These are phyloP conservation scores for Scleropages formosus DNA, from an alignment of 2,797 vertebrate species.

Conservation along the genomic window DNA sequence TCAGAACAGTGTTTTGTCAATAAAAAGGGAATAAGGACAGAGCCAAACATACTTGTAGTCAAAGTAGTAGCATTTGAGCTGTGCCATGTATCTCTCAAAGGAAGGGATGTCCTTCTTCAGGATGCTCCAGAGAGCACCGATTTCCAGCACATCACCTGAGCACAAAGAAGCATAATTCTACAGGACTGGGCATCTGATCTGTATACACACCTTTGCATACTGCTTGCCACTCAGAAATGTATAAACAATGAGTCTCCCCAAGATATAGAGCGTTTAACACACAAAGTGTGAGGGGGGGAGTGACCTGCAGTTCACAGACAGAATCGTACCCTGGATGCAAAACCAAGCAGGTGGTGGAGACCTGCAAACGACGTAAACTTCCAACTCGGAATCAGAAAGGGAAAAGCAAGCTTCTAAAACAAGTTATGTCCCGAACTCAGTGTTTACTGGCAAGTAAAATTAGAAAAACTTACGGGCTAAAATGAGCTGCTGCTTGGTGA, in stretches of 20 bases:
- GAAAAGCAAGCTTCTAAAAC: too few species aligned
- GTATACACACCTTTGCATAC: too few species aligned
- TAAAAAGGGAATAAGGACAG: not conserved
- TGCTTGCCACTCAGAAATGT: not conserved
- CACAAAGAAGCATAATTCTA: slow-evolving; percentile 23
- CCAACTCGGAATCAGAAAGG: too few species aligned
- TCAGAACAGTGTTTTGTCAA: too few species aligned
- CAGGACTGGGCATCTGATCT: too few species aligned
- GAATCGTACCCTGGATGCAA: too few species aligned
- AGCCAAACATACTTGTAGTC: slow-evolving; percentile 84
- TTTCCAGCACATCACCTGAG: slow-evolving; percentile 90
- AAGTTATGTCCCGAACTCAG: too few species aligned
- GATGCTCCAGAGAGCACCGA: slow-evolving; percentile 92
- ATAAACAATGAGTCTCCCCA: too few species aligned
- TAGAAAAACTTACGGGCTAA: slow-evolving; percentile 81
- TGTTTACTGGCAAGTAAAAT: too few species aligned
- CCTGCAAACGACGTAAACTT: too few species aligned
- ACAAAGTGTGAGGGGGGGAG: not conserved
- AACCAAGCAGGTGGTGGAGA: too few species aligned
- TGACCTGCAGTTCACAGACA: too few species aligned
- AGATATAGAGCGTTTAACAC: not conserved
- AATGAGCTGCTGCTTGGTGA: slow-evolving; percentile 89
- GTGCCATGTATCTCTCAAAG: slow-evolving; percentile 93
- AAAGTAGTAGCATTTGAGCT: slow-evolving; percentile 96
- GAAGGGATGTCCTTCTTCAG: slow-evolving; percentile 91